phyloP scores from a whole-genome alignment of 2,113 vertebrate species.

The Trogon melanurus region DNA sequence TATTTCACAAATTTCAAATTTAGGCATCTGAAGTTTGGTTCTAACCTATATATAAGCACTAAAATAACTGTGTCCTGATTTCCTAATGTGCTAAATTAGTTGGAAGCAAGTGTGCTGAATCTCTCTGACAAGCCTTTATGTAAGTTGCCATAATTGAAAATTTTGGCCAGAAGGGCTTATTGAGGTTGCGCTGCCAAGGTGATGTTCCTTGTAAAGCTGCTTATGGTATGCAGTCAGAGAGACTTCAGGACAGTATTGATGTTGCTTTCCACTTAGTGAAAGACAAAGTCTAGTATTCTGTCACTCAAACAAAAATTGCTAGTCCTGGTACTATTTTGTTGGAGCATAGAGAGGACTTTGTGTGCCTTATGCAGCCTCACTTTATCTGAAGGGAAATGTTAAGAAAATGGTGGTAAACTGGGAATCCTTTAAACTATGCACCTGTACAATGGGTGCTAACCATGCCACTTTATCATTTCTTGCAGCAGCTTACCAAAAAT shows the following conservation, averaged over 20 bases:
- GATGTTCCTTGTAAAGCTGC: not conserved
- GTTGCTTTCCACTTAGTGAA: not conserved
- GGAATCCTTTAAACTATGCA: not conserved
- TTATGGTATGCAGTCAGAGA: not conserved
- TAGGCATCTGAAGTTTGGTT: not conserved
- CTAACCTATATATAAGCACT: constrained; percentile 1
- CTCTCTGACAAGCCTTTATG: not conserved
- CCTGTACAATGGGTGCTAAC: not conserved
- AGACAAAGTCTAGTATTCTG: not conserved
- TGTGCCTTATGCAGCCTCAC: not conserved
- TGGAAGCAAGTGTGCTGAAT: not conserved
- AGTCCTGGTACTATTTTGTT: not conserved
- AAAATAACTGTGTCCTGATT: constrained; percentile 3
- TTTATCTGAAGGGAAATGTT: not conserved
- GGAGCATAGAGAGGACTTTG: not conserved
- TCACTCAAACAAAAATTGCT: not conserved
- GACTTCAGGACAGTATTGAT: not conserved
- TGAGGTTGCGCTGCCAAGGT: not conserved
- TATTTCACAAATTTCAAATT: not conserved
- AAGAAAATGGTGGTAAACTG: not conserved
- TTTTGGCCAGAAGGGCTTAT: not conserved
- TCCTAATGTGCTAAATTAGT: not conserved
- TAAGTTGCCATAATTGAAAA: not conserved
- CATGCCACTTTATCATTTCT: not conserved
- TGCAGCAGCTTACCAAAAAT: constrained; percentile 53